Conservation (phyloP, 2,888 invertebrate genomes). For the Scaptomyza polygonia region DNA sequence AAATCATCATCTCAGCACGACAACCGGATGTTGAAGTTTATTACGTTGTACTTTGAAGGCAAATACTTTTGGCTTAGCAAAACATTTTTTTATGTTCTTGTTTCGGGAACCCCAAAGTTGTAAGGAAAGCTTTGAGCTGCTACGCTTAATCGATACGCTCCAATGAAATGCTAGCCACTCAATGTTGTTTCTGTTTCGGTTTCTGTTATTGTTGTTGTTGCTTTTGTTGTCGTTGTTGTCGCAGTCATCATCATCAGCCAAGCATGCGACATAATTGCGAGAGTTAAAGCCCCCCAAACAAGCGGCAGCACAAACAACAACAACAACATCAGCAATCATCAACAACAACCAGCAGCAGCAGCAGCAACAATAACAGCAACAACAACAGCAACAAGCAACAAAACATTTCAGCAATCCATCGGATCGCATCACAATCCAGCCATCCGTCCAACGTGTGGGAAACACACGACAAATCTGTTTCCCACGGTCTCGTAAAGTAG, state of each 20-base stretch:
- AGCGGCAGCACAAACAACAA: conserved; percentile 49
- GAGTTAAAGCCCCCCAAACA: conserved; percentile 80
- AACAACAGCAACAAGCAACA: conserved; percentile 59
- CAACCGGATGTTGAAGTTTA: conserved; percentile 77
- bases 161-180: conserved; percentile 77
- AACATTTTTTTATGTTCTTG: conserved; percentile 18
- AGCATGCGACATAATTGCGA: conserved; percentile 83
- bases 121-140: conserved; percentile 49
- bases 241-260: conserved; percentile 82
- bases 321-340: conserved; percentile 38
- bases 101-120: conserved; percentile 45
- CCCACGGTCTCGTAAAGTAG: conserved; percentile 84
- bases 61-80: conserved; percentile 51
- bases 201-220: conserved; percentile 22
- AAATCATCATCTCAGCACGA: conserved; percentile 66
- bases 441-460: conserved; percentile 85
- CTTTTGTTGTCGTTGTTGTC: conserved; percentile 61
- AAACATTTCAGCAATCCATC: conserved; percentile 81
- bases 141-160: conserved; percentile 79
- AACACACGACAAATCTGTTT: conserved; percentile 85
- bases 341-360: conserved; percentile 39
- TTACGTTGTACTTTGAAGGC: conserved; percentile 39
- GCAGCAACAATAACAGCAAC: conserved; percentile 42
- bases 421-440: conserved; percentile 83
- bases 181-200: conserved; percentile 39